Base-by-base conservation (phyloP, 2,888 invertebrate species). In the Thera obeliscata region DNA sequence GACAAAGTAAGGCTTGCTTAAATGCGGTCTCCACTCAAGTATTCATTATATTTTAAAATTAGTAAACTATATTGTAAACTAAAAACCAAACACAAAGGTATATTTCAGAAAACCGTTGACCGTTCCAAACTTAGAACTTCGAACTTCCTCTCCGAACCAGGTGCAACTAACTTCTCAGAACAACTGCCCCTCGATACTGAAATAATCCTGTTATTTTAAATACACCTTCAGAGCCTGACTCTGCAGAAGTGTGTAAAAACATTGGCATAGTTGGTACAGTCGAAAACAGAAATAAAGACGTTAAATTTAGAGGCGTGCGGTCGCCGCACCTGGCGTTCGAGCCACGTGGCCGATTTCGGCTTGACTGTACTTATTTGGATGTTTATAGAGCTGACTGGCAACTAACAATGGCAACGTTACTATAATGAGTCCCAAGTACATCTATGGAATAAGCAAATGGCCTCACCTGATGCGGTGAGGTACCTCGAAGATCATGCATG, bases 241-340 rank as follows among this genome's bases (percentile, higher is more conserved):
- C 64, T 62, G 71, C 72, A 68, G 71, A 72, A 72, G 69, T 67
- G 72, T 68, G 74, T 77, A 74, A 75, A 75, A 78, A 78, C 76
- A 76, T 74, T 66, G 69, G 67, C 35, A 61, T 69, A 70, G 73
- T 70, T 75, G 78, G 89, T 89, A 91, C 89, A 88, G 87, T 89
- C 90, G 76, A 81, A 81, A 88, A 90, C 85, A 91, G 88, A 90
- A 91, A 92, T 93, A 92, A 91, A 92, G 90, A 91, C 84, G 91
- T 88, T 93, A 92, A 91, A 93, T 93, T 91, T 93, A 93, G 93
- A 88, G 88, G 78, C 83, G 85, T 87, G 92, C 87, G 92, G 92
- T 90, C 79, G 81, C 84, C 80, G 86, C 93, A 93, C 93, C 92
- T 93, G 93, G 91, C 88, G 83, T 82, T 76, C 79, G 73, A 56